Conservation (phyloP, 2,113 vertebrate genomes). For the Ammodramus savannarum region DNA sequence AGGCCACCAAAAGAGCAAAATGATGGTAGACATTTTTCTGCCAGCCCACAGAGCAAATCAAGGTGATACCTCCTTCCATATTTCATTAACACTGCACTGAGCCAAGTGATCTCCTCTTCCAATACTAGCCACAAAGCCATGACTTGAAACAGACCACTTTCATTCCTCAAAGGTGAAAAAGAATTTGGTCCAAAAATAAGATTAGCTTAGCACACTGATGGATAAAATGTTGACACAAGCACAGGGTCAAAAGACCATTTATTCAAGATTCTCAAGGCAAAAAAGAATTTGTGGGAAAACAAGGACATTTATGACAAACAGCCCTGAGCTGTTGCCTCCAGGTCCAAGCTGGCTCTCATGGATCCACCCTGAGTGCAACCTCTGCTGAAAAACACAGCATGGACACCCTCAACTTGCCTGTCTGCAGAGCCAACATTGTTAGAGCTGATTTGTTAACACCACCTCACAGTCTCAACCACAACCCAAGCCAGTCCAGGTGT, state of each 20-base stretch:
- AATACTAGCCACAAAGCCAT: neutral
- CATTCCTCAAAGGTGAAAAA: neutral
- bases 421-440: neutral
- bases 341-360: neutral
- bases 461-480: neutral
- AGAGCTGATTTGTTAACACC: neutral
- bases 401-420: neutral
- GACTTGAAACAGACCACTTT: neutral
- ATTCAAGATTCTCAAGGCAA: neutral
- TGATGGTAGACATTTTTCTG: neutral
- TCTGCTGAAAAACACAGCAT: neutral
- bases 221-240: neutral
- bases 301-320: neutral
- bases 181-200: neutral
- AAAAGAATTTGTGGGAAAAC: neutral
- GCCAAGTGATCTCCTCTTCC: neutral
- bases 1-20: neutral
- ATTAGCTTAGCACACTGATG: neutral
- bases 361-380: rapidly evolving
- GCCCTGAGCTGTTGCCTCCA: neutral
- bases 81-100: neutral
- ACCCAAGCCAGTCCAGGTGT: neutral
- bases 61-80: neutral
- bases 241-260: neutral
- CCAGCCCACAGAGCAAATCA: neutral